phyloP scores from a whole-genome alignment of 1,140 invertebrate species.

The Bombus superbus region DNA sequence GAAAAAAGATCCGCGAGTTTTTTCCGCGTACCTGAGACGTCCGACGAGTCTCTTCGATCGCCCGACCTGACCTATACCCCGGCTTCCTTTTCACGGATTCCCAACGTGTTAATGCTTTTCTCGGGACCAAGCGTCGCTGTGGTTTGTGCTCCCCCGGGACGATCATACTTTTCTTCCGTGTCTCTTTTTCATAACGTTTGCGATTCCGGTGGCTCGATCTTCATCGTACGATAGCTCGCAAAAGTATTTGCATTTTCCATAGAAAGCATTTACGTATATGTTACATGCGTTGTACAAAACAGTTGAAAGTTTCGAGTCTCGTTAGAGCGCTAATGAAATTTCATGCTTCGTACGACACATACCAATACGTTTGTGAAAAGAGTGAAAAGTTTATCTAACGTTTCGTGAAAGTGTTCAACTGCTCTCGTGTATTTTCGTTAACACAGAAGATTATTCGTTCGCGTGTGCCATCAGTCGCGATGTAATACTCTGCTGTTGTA shows the following conservation, averaged over 20 bases:
- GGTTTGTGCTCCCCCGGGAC: neutral
- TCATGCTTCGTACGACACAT: neutral
- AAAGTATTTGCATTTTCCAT: too few species aligned
- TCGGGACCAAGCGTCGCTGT: neutral
- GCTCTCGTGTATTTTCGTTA: neutral
- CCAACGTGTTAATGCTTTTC: neutral
- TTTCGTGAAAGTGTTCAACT: neutral
- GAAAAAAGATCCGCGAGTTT: constrained; percentile 44
- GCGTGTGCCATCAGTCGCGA: neutral
- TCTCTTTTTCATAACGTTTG: neutral
- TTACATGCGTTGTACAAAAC: too few species aligned
- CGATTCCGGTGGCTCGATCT: neutral
- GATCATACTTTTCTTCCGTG: neutral
- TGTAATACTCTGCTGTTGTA: neutral
- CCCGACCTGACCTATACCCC: too few species aligned
- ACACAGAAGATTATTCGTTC: neutral
- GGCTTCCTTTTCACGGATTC: neutral
- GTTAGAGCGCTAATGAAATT: neutral
- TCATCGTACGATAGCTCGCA: too few species aligned
- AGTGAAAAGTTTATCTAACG: too few species aligned
- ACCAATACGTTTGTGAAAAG: neutral
- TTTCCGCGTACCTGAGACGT: constrained; percentile 4
- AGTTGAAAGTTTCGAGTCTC: neutral
- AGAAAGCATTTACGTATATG: too few species aligned
- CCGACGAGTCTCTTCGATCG: constrained; percentile 30